Base-by-base conservation (phyloP, 2,797 vertebrate genomes). In the Microchirus variegatus region DNA sequence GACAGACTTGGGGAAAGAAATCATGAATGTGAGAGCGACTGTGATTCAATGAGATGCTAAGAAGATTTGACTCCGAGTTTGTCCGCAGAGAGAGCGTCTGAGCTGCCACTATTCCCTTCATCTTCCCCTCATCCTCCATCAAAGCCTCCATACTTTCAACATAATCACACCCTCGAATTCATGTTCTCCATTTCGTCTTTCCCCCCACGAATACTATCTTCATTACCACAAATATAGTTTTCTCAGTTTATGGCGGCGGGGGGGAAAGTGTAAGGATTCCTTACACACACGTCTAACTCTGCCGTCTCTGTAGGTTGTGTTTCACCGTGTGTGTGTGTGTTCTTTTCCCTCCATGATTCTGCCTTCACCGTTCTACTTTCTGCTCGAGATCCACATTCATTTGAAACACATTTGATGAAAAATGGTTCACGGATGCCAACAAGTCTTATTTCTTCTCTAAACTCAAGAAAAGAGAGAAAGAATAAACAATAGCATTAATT, bases 31-130 rank as follows among this genome's bases (percentile, higher is more conserved):
- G 70, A 83, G 70, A 63, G 40, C 13, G 60, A 74, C 72, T 71
- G 65, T 82, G 83, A 84, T 82, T 90, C 82, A 85, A 88, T 85
- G 79, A 83, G 81, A 77, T 52, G 42, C 53, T 80, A 70, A 80
- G 83, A 70, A 80, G 83, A 89, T 89, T 83, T 89, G 82, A n/a
- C 77, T 79, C 47, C 26, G 73, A 68, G 67, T 72, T 73, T 55
- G 73, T 89, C 82, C 74, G 74, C 48, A 46, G 81, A 83, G 81
- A 83, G 84, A 85, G 72, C 31, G 78, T 80, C 63, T 85, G 67
- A 85, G 78, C 81, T 83, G 83, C 73, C 79, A 66, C 68, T 63
- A 1, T 71, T 73, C 53, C 69, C 76, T 80, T 84, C 70, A 82
- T 80, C 82, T 74, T 51, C 71, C 62, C 57, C 62, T 66, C 68